Percentiles rank a stretch among this genome's conserved stretches.
Evolutionary conservation across 2,113 vertebrate genomes (phyloP).

Genomic region (Perca fluviatilis): DNA sequence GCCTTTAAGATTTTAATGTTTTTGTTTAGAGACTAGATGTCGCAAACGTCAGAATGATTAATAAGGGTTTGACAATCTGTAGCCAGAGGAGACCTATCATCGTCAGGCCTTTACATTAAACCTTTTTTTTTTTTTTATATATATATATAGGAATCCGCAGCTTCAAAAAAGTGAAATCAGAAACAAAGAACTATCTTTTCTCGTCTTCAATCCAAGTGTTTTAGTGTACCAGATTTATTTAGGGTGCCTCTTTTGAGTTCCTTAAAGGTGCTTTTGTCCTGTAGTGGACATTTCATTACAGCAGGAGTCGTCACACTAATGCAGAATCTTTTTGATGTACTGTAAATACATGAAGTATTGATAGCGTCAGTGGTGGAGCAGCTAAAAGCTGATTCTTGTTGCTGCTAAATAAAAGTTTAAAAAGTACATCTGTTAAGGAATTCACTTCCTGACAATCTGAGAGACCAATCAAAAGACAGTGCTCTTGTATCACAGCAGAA

Average conservation of each 20-base stretch:
- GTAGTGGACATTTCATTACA: constrained; percentile 10
- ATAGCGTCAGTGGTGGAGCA: constrained; percentile 33
- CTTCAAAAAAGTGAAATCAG: constrained; percentile 58
- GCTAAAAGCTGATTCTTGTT: constrained; percentile 16
- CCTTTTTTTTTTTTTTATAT: constrained; percentile 22
- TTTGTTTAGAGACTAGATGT: constrained; percentile 22
- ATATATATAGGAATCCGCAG: constrained; percentile 25
- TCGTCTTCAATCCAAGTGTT: constrained; percentile 21
- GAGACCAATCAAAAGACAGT: background rate
- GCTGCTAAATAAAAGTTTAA: background rate
- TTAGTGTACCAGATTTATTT: constrained; percentile 37
- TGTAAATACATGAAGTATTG: constrained; percentile 23
- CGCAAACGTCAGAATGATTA: constrained; percentile 13
- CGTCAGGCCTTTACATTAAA: background rate
- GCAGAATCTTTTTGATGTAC: background rate
- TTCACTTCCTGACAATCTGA: constrained; percentile 43
- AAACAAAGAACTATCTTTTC: background rate
- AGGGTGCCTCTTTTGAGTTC: constrained; percentile 19
- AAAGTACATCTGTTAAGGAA: constrained; percentile 1
- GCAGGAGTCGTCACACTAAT: constrained; percentile 11
- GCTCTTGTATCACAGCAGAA: background rate
- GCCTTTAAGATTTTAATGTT: constrained; percentile 28
- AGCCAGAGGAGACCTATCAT: constrained; percentile 9
- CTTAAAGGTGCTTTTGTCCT: constrained; percentile 23
- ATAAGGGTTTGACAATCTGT: constrained; percentile 37